Evolutionary conservation across 2,113 vertebrate genomes (phyloP).

Genomic region (Jacana jacana): DNA sequence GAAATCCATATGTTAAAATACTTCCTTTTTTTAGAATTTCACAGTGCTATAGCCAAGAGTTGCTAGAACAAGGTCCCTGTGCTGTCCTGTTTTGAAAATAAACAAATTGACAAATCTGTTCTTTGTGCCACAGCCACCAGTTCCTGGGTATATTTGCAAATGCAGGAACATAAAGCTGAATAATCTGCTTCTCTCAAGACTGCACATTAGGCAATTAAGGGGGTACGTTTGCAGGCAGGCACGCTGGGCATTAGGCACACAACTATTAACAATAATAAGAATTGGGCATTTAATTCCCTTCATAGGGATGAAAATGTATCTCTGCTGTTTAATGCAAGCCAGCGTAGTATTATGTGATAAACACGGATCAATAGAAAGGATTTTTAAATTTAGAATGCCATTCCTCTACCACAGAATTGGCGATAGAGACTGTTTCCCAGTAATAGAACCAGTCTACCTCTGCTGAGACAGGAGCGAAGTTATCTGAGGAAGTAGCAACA

Average conservation of each 20-base stretch:
- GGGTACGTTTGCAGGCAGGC: conserved; percentile 49
- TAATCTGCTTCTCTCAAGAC: conserved; percentile 59
- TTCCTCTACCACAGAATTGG: conserved; percentile 47
- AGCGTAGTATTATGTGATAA: conserved; percentile 50
- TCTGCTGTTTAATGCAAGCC: conserved; percentile 23
- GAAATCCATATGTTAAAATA: conserved; percentile 67
- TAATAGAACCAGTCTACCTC: conserved; percentile 43
- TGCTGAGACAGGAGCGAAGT: conserved; percentile 46
- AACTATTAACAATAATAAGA: conserved; percentile 65
- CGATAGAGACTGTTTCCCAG: conserved; percentile 31
- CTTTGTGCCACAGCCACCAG: conserved; percentile 25
- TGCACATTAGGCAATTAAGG: conserved; percentile 67
- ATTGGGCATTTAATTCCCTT: conserved; percentile 70
- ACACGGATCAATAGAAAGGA: conserved; percentile 62
- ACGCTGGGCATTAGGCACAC: conserved; percentile 54
- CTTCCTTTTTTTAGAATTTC: conserved; percentile 24
- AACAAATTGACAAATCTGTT: conserved; percentile 65
- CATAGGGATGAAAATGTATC: conserved; percentile 54
- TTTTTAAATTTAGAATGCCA: conserved; percentile 60
- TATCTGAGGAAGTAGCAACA: conserved; percentile 44
- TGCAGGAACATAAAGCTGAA: conserved; percentile 45
- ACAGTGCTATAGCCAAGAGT: conserved; percentile 27
- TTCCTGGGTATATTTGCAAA: conserved; percentile 49
- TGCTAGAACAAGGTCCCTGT: conserved; percentile 51
- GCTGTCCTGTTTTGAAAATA: conserved; percentile 66